Base-by-base conservation (phyloP, 2,113 vertebrate genomes). In the Bufo bufo region DNA sequence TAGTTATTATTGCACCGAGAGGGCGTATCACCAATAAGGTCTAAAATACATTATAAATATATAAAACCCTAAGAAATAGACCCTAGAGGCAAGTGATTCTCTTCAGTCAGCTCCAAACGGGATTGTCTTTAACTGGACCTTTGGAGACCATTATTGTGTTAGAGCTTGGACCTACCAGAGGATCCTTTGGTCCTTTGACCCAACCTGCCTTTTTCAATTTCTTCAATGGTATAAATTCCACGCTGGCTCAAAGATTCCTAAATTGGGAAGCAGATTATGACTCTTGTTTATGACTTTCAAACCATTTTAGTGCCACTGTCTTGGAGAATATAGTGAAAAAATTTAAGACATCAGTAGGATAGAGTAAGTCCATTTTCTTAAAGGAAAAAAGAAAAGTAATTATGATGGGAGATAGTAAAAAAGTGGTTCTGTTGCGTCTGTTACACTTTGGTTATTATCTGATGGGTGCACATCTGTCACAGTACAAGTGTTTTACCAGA, bases 371-470 rank as follows among this genome's bases (percentile, higher is more conserved):
- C 23, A 85, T 85, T 85, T 85, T 54, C 84, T 59, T 6, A 75
- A 47, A 75, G 84, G 63, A 69, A 52, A 74, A 58, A 58, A 75
- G 43, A 85, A 23, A 84, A 49, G 69, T 75, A 75, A 85, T 85
- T 77, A n/a, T 77, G 43, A 5, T n/a, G 84, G 61, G 72, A 59
- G 84, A 77, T 85, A 20, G 71, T 75, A 85, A 85, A 47, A 59
- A 75, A 61, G 71, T 49, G 54, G 9, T 61, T 85, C 20, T 63
- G 4, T 45, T 61, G 43, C 13, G 47, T 43, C 23, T 77, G 84
- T 85, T 71, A 85, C 71, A 17, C 56, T 75, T 45, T 59, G 23
- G 61, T 61, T 14, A 85, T 85, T 75, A 63, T 77, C 72, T 77
- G 2, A n/a, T 17, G 19, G 1, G 54, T 77, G 6, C 71, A 77